Conservation (phyloP, 2,888 invertebrate species). For the Homarus gammarus region DNA sequence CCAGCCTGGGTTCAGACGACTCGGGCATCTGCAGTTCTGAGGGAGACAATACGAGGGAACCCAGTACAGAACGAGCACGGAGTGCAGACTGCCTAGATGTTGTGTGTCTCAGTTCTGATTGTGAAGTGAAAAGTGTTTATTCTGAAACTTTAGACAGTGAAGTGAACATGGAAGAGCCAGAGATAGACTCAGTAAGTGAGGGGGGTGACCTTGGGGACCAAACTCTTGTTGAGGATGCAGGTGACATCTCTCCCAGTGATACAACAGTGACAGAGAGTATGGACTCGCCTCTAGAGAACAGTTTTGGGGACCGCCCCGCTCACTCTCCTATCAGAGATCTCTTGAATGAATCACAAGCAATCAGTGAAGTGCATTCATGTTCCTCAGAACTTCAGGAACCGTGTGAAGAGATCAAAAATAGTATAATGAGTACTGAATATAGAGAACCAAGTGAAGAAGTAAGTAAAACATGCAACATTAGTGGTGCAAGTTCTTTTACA, state of each 20-base stretch:
- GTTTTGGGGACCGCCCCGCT: slow-evolving; percentile 8
- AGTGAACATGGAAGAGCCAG: slow-evolving; percentile 78
- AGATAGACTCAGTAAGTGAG: slow-evolving; percentile 78
- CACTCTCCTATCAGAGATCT: slow-evolving; percentile 29
- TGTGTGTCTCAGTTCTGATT: slow-evolving; percentile 49
- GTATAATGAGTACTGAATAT: slow-evolving; percentile 32
- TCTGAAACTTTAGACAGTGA: slow-evolving; percentile 69
- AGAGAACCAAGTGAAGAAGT: slow-evolving; percentile 49
- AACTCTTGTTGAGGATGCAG: slow-evolving; percentile 61
- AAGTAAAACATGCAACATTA: slow-evolving; percentile 24
- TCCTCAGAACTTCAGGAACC: slow-evolving; percentile 43
- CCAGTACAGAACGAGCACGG: slow-evolving; percentile 50
- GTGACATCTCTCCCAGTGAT: slow-evolving; percentile 60
- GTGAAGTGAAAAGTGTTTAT: slow-evolving; percentile 69
- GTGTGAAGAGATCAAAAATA: slow-evolving; percentile 20
- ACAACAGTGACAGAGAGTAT: slow-evolving; percentile 60
- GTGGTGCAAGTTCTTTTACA: slow-evolving; percentile 31
- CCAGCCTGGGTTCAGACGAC: slow-evolving; percentile 88
- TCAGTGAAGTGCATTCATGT: slow-evolving; percentile 45
- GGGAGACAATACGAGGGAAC: slow-evolving; percentile 72
- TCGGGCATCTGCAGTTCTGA: slow-evolving; percentile 87
- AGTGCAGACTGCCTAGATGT: slow-evolving; percentile 55
- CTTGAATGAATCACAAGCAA: neutral
- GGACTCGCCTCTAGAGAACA: slow-evolving; percentile 43
- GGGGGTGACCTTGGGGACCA: slow-evolving; percentile 51